These are phyloP conservation scores for Ctenomys sociabilis DNA, from an alignment of 2,113 vertebrate species.

Conservation along the genomic window DNA sequence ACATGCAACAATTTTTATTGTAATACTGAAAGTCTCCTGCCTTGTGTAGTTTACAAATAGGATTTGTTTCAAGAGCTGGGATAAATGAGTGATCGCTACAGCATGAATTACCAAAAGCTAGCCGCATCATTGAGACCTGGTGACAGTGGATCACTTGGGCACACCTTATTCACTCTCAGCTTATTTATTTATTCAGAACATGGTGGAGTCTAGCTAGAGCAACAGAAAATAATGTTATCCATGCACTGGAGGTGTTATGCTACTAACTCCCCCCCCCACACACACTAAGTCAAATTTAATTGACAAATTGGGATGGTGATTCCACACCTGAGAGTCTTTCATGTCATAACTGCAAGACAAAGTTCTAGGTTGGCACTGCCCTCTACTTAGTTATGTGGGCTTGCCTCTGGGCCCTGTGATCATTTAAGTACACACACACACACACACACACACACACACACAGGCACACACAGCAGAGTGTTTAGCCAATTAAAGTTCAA, in stretches of 20 bases:
- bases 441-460: slow-evolving; percentile 11
- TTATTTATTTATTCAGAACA: slow-evolving; percentile 81
- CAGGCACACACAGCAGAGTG: slow-evolving; percentile 76
- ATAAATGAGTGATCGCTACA: slow-evolving; percentile 66
- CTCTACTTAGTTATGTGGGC: slow-evolving; percentile 69
- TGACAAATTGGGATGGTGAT: slow-evolving; percentile 68
- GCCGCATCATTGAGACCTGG: slow-evolving; percentile 72
- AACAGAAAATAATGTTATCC: slow-evolving; percentile 71
- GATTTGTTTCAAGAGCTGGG: slow-evolving; percentile 68
- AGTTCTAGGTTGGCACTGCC: slow-evolving; percentile 82
- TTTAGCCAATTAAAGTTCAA: slow-evolving; percentile 84
- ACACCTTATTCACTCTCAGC: slow-evolving; percentile 51
- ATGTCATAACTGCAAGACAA: slow-evolving; percentile 72
- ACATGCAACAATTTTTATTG: slow-evolving; percentile 42
- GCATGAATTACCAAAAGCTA: slow-evolving; percentile 74
- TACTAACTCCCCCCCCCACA: background rate
- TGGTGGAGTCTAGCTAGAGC: background rate
- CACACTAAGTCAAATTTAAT: slow-evolving; percentile 56
- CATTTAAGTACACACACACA: slow-evolving; percentile 61
- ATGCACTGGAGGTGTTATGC: slow-evolving; percentile 19
- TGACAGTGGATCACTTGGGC: slow-evolving; percentile 77
- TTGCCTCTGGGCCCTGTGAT: slow-evolving; percentile 72
- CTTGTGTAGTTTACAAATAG: slow-evolving; percentile 36
- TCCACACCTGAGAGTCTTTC: slow-evolving; percentile 71
- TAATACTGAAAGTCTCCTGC: slow-evolving; percentile 14